Percentiles rank a stretch among this genome's conserved stretches.
These are phyloP conservation scores for Sisor rabdophorus DNA, from an alignment of 2,113 vertebrate species.

Conservation along the genomic window DNA sequence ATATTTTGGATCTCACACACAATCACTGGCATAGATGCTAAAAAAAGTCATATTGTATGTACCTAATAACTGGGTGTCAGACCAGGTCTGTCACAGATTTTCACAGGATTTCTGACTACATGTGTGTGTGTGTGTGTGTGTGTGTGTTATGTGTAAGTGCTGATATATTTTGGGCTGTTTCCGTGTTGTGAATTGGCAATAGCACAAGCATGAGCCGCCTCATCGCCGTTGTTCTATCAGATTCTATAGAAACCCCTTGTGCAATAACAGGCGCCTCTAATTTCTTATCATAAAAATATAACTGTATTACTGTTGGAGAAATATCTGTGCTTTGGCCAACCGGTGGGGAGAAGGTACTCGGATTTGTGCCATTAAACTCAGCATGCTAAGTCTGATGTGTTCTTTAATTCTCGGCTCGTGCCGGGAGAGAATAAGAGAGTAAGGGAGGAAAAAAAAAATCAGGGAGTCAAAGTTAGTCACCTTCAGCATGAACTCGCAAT, in stretches of 20 bases:
- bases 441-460: slow-evolving; percentile 28
- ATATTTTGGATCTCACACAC: slow-evolving; percentile 50
- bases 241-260: slow-evolving; percentile 43
- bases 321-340: slow-evolving; percentile 47
- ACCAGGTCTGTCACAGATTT: slow-evolving; percentile 47
- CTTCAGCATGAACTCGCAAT: slow-evolving; percentile 40
- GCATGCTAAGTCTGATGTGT: slow-evolving; percentile 45
- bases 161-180: slow-evolving; percentile 45
- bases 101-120: slow-evolving; percentile 17
- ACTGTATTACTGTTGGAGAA: slow-evolving; percentile 49
- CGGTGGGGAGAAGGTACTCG: slow-evolving; percentile 37
- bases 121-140: not conserved
- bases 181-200: slow-evolving; percentile 40
- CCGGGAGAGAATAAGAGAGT: slow-evolving; percentile 23
- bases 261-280: slow-evolving; percentile 51
- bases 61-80: slow-evolving; percentile 30
- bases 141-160: slow-evolving; percentile 15
- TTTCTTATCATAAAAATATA: slow-evolving; percentile 57
- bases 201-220: slow-evolving; percentile 22
- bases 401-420: slow-evolving; percentile 46
- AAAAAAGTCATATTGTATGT: slow-evolving; percentile 6
- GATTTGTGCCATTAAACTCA: slow-evolving; percentile 51
- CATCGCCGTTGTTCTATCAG: slow-evolving; percentile 42
- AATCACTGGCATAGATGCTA: slow-evolving; percentile 11
- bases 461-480: slow-evolving; percentile 47